Base-by-base conservation (phyloP, 2,113 vertebrate genomes). In the Pungitius pungitius region DNA sequence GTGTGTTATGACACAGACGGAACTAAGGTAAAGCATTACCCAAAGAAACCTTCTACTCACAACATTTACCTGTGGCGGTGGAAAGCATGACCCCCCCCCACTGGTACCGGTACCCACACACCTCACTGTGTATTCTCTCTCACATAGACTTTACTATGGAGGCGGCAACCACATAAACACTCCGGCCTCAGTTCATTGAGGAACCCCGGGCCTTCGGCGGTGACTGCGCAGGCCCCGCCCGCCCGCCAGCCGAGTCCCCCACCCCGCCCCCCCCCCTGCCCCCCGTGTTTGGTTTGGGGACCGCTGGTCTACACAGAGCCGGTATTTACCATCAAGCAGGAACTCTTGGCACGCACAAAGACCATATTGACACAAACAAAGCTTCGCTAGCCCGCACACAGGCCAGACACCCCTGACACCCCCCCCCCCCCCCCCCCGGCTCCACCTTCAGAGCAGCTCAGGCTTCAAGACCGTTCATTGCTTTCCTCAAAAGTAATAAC, bases 321-420 rank as follows among this genome's bases (percentile, higher is more conserved):
- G 57, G 73, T 78, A 87, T 89, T 87, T 88, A 87, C 76, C 67
- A 77, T 81, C 69, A 77, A 82, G 87, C 63, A 83, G 45, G 39
- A 71, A 75, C 68, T 68, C 13, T 17, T 35, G 42, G 61, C n/a
- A 39, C 0, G 26, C 35, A 81, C 58, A 89, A 62, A 85, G 49
- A 72, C 26, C 77, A 68, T 80, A 81, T 84, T 79, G 68, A 79
- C 69, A 75, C 59, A 80, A 74, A 85, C 57, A 66, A 42, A 30
- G 49, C 55, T 55, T 81, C 67, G 55, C 22, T 39, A 49, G 59
- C 15, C 14, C 73, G 51, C 54, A 71, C 24, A 56, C 40, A 65
- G 62, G n/a, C 30, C 51, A 33, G 30, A n/a, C n/a, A n/a, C n/a
- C n/a, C n/a, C n/a, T n/a, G n/a, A n/a, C 42, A 18, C 65, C 43